Evolutionary conservation across 2,113 vertebrate species (phyloP).

Genomic region (Rhadina sibilatrix): DNA sequence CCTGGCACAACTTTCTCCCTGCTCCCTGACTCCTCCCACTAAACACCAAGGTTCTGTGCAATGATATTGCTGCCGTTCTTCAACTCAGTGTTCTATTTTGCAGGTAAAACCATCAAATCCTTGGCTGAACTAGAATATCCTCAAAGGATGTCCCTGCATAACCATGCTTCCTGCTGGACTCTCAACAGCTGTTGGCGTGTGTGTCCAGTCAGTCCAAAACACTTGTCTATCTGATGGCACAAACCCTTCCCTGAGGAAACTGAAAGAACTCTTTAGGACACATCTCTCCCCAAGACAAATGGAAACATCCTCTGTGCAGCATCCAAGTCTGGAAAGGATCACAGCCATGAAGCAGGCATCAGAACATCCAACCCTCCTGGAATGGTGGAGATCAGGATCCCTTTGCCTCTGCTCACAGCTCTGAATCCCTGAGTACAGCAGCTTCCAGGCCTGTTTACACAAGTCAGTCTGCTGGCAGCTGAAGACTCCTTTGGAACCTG

Average conservation of each 20-base stretch:
- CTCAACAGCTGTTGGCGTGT: neutral
- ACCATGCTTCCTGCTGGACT: neutral
- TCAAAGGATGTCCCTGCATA: neutral
- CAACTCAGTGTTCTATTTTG: neutral
- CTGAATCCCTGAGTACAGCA: neutral
- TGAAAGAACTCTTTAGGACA: neutral
- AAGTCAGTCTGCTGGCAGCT: neutral
- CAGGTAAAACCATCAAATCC: neutral
- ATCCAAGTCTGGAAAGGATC: neutral
- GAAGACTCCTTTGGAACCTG: neutral
- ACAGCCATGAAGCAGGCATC: neutral
- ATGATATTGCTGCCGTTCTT: neutral
- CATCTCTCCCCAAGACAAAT: neutral
- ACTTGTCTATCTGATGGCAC: neutral
- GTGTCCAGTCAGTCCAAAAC: neutral
- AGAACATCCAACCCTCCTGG: neutral
- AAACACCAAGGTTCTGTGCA: neutral
- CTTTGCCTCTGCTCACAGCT: neutral
- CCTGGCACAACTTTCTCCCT: neutral
- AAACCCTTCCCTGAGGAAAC: neutral
- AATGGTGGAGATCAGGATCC: neutral
- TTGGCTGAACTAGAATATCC: neutral
- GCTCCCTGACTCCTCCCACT: fast-evolving
- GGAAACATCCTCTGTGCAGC: neutral
- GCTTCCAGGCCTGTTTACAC: neutral